Percentiles rank a stretch among this genome's conserved stretches.
These are phyloP conservation scores for Phortica magna DNA, from an alignment of 2,888 invertebrate species.

Conservation along the genomic window DNA sequence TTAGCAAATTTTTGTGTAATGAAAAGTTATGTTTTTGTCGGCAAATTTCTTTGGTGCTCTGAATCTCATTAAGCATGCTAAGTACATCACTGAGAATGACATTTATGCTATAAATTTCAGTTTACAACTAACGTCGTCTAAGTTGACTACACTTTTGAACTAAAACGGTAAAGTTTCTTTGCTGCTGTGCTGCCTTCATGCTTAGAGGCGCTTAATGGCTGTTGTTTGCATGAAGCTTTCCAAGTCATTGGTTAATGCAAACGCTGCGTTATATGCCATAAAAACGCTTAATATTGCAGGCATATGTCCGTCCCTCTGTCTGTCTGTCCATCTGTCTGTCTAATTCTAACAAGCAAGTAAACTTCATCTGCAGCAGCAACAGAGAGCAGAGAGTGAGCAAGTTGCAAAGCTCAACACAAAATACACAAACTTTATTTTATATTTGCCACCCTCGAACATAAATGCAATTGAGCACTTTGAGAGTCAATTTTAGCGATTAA, in stretches of 20 bases:
- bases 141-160: neutral
- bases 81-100: neutral
- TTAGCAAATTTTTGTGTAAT: too few relatives aligned
- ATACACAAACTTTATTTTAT: slow-evolving; percentile 8
- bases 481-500: slow-evolving; percentile 71
- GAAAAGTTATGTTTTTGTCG: neutral
- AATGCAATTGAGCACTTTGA: slow-evolving; percentile 54
- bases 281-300: slow-evolving; percentile 68
- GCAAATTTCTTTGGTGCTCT: neutral
- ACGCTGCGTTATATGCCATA: slow-evolving; percentile 70
- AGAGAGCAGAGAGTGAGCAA: slow-evolving; percentile 2
- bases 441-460: neutral
- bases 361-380: slow-evolving; percentile 44
- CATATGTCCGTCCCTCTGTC: too few relatives aligned
- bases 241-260: slow-evolving; percentile 70
- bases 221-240: slow-evolving; percentile 50
- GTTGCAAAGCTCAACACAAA: neutral
- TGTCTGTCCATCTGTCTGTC: slow-evolving; percentile 43
- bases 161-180: neutral
- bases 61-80: neutral
- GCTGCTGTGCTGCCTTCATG: neutral
- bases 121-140: neutral
- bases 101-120: neutral
- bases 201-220: slow-evolving; percentile 39
- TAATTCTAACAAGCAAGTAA: slow-evolving; percentile 63